Conservation (phyloP, 2,113 vertebrate genomes). For the Rhabdomys dilectus region DNA sequence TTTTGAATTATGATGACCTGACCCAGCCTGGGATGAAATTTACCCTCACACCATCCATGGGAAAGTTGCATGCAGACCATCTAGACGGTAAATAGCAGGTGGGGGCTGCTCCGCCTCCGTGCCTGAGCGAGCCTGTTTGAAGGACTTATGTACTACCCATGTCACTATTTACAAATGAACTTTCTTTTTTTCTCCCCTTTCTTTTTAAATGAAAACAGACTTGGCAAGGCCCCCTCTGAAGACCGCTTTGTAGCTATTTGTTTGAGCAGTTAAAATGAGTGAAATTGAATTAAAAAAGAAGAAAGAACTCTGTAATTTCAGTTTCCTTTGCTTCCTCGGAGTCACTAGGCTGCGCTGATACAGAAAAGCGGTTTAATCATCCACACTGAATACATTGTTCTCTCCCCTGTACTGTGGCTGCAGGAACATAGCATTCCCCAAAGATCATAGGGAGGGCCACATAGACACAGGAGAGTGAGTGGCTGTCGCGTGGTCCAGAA, state of each 20-base stretch:
- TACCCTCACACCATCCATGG: background rate
- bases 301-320: conserved; percentile 31
- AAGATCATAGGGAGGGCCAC: background rate
- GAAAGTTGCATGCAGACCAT: background rate
- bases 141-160: background rate
- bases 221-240: conserved; percentile 9
- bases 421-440: background rate
- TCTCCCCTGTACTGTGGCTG: background rate
- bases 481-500: rapidly evolving
- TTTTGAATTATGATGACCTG: conserved; percentile 16
- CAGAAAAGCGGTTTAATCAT: background rate
- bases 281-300: background rate
- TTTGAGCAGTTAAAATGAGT: conserved; percentile 48
- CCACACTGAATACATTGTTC: background rate
- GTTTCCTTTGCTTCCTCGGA: conserved; percentile 7
- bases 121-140: background rate
- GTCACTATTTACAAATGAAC: conserved; percentile 19
- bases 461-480: background rate
- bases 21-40: background rate
- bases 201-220: conserved; percentile 16
- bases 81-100: background rate
- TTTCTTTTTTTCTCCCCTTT: background rate
- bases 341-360: background rate
- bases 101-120: background rate
- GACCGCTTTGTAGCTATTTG: conserved; percentile 15